phyloP scores from a whole-genome alignment of 2,888 invertebrate genomes.

The Drosophila pseudotakahashii region DNA sequence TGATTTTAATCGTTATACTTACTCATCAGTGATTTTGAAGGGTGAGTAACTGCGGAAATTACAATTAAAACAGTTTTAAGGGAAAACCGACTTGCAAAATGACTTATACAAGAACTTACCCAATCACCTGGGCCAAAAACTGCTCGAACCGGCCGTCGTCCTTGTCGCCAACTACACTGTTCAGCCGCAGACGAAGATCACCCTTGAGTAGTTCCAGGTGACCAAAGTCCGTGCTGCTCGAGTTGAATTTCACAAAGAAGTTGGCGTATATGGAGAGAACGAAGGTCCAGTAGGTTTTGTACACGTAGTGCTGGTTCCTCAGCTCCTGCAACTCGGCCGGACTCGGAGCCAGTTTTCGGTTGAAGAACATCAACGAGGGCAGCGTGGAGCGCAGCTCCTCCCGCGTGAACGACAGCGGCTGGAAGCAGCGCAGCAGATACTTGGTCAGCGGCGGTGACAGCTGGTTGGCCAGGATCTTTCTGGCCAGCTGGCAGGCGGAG shows the following conservation, averaged over 20 bases:
- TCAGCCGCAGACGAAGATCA: conserved; percentile 79
- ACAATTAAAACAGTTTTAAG: background rate
- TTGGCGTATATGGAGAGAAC: conserved; percentile 83
- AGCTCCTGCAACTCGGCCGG: conserved; percentile 79
- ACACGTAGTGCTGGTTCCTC: conserved; percentile 82
- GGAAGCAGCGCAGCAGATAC: conserved; percentile 82
- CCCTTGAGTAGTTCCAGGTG: conserved; percentile 79
- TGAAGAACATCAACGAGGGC: conserved; percentile 82
- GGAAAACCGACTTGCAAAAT: background rate
- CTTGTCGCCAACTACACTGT: conserved; percentile 79
- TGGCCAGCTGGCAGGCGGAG: conserved; percentile 82
- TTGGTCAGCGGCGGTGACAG: conserved; percentile 82
- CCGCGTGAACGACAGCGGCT: conserved; percentile 81
- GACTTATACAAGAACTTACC: conserved; percentile 43
- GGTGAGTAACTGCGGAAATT: conserved; percentile 71
- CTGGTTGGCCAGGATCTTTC: conserved; percentile 83
- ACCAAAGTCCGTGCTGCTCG: conserved; percentile 71
- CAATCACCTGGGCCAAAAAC: conserved; percentile 79
- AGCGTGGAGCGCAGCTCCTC: conserved; percentile 82
- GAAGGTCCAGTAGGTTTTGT: conserved; percentile 84
- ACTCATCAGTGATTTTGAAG: conserved; percentile 78
- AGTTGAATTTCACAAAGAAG: conserved; percentile 82
- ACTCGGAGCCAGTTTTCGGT: conserved; percentile 81
- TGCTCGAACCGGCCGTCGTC: conserved; percentile 82
- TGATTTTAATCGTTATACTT: conserved; percentile 47